phyloP scores from a whole-genome alignment of 2,797 vertebrate genomes.

The Schizopygopsis malacanthus region DNA sequence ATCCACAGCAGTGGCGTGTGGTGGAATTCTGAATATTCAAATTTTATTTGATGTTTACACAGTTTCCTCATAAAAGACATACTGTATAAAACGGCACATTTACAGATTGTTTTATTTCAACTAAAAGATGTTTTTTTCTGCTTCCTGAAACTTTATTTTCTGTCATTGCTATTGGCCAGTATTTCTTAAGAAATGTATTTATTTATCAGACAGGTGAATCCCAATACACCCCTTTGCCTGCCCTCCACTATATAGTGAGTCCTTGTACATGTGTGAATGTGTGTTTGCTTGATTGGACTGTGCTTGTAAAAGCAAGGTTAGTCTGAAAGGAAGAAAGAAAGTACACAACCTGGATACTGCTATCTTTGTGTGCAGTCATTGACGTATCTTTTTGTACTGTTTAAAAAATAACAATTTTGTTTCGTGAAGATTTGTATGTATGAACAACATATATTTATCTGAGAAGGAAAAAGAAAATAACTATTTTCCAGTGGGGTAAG shows the following conservation, averaged over 20 bases:
- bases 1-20: not conserved
- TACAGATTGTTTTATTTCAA: not conserved
- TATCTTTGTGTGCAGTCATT: not conserved
- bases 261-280: not conserved
- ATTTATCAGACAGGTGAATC: slow-evolving; percentile 58
- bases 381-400: too few species aligned
- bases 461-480: too few species aligned
- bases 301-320: not conserved
- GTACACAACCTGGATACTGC: not conserved
- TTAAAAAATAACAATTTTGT: too few species aligned
- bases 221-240: slow-evolving; percentile 1
- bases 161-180: not conserved
- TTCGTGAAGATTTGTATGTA: too few species aligned
- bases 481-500: too few species aligned
- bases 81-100: not conserved
- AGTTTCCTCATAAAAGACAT: not conserved
- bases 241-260: not conserved
- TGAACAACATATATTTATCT: too few species aligned
- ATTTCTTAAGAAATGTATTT: not conserved
- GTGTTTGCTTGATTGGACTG: slow-evolving; percentile 1
- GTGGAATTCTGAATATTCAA: not conserved
- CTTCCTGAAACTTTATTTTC: not conserved
- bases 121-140: not conserved
- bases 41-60: slow-evolving; percentile 3
- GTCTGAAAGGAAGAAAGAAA: slow-evolving; percentile 15